phyloP scores from a whole-genome alignment of 2,888 invertebrate genomes.

The Noctua pronuba region DNA sequence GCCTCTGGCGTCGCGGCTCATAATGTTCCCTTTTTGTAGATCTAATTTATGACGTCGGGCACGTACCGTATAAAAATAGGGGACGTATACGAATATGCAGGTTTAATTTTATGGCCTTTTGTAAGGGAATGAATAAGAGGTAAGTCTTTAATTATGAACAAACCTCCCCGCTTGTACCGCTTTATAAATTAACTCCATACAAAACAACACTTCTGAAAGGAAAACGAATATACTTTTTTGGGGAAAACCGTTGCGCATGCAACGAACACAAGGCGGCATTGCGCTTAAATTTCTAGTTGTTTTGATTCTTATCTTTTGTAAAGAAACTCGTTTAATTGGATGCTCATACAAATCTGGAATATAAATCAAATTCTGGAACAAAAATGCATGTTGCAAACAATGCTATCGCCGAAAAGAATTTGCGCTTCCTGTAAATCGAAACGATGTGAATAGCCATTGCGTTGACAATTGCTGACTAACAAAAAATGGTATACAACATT shows the following conservation, averaged over 20 bases:
- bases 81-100: constrained; percentile 84
- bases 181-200: constrained; percentile 78
- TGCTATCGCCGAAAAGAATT: constrained; percentile 65
- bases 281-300: constrained; percentile 62
- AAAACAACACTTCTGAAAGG: constrained; percentile 75
- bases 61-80: constrained; percentile 82
- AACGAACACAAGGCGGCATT: constrained; percentile 61
- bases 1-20: constrained; percentile 79
- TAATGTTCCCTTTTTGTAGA: constrained; percentile 84
- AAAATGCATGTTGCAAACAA: constrained; percentile 68
- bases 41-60: constrained; percentile 85
- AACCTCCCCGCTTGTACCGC: constrained; percentile 72
- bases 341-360: constrained; percentile 58
- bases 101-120: constrained; percentile 85
- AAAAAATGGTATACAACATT: constrained; percentile 59
- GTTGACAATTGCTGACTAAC: constrained; percentile 62
- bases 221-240: constrained; percentile 69
- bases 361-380: constrained; percentile 68
- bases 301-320: constrained; percentile 68
- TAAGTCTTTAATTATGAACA: constrained; percentile 85
- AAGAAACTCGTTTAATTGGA: constrained; percentile 68
- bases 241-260: constrained; percentile 65
- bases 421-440: constrained; percentile 69
- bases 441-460: constrained; percentile 60
- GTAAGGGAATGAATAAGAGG: constrained; percentile 83